These are phyloP conservation scores for Sebastes miniatus DNA, from an alignment of 2,797 vertebrate species.

Conservation along the genomic window DNA sequence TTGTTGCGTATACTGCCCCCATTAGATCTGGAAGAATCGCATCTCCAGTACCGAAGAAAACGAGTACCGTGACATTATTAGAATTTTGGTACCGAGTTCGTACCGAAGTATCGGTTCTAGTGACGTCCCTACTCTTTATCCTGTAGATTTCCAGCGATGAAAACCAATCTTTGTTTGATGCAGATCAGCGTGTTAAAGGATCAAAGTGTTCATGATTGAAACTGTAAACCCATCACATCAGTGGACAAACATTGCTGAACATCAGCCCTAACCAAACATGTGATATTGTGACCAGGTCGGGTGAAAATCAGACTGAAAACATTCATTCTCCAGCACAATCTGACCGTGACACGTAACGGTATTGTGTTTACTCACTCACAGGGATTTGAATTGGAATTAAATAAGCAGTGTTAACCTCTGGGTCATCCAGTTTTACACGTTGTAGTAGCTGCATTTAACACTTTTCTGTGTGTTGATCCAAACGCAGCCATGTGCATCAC, in stretches of 20 bases:
- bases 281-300: background rate
- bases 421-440: background rate
- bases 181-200: background rate
- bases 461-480: background rate
- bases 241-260: background rate
- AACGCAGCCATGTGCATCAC: background rate
- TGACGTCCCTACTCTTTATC: no score
- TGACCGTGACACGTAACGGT: background rate
- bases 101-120: no score
- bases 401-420: constrained; percentile 5
- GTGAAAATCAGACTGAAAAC: background rate
- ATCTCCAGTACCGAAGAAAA: no score
- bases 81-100: rapidly evolving
- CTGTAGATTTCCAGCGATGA: no score
- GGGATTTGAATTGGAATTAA: background rate
- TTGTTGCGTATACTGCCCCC: no score
- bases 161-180: background rate
- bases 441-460: background rate
- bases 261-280: background rate
- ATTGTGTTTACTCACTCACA: background rate
- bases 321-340: background rate
- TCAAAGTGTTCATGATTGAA: background rate
- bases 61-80: rapidly evolving
- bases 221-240: no score
- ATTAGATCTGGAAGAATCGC: no score